phyloP scores from a whole-genome alignment of 2,797 vertebrate species.

The Limnodromus scolopaceus region DNA sequence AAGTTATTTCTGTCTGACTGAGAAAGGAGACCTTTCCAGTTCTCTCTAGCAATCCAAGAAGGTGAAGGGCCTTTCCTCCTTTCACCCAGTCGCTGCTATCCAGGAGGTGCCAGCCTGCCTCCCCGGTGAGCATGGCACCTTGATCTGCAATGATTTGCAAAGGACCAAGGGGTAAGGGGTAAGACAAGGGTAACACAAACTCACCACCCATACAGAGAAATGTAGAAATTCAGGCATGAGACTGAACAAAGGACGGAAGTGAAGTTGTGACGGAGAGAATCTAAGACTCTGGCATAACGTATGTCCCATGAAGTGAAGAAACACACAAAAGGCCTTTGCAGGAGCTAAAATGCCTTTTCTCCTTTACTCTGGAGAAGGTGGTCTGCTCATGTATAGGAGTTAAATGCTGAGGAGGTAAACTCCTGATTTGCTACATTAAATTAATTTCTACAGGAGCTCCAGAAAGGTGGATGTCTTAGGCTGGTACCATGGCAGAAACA shows the following conservation, averaged over 20 bases:
- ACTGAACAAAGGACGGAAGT: background rate
- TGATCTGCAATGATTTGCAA: background rate
- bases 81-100: background rate
- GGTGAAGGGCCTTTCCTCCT: background rate
- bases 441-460: background rate
- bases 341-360: background rate
- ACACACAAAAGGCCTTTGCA: background rate
- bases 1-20: background rate
- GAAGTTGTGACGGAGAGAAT: background rate
- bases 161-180: background rate
- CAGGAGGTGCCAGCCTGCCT: background rate
- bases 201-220: background rate
- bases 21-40: background rate
- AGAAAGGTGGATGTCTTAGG: background rate
- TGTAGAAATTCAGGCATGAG: background rate
- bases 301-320: background rate
- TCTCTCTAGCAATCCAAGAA: background rate
- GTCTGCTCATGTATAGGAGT: background rate
- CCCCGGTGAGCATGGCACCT: fast-evolving
- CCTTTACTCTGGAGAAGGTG: background rate
- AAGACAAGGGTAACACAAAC: background rate
- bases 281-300: background rate
- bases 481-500: background rate
- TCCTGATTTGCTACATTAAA: background rate
- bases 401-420: background rate